These are phyloP conservation scores for Carassius auratus DNA, from an alignment of 2,113 vertebrate genomes.

Conservation along the genomic window DNA sequence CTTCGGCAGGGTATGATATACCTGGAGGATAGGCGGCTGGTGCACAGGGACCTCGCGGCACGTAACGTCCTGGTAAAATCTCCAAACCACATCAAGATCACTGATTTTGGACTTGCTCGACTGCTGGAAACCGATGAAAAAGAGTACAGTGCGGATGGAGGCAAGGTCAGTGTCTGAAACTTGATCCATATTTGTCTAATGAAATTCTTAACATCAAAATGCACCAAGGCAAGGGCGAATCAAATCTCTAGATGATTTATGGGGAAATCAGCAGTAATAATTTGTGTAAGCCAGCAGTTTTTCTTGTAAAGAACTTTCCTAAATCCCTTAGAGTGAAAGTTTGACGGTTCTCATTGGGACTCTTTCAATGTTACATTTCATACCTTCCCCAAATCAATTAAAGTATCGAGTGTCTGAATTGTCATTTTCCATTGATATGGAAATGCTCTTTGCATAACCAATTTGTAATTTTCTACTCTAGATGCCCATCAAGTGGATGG, in stretches of 20 bases:
- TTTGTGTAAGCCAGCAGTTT: not conserved
- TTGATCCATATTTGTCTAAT: slow-evolving; percentile 18
- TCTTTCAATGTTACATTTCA: not conserved
- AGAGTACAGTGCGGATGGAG: slow-evolving; percentile 93
- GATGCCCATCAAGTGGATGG: slow-evolving; percentile 99
- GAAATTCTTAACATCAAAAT: not conserved
- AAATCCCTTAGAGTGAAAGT: not conserved
- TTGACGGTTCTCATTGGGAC: not conserved
- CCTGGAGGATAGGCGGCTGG: slow-evolving; percentile 93
- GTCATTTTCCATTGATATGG: not conserved
- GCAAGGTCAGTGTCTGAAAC: slow-evolving; percentile 83
- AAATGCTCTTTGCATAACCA: not conserved
- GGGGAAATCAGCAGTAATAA: not conserved
- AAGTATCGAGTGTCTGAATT: not conserved
- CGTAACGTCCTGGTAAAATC: slow-evolving; percentile 96
- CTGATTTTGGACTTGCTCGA: slow-evolving; percentile 92
- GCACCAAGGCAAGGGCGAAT: not conserved
- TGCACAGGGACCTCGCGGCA: slow-evolving; percentile 94
- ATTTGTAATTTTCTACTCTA: too few relatives aligned
- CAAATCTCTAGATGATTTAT: not conserved
- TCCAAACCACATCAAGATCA: slow-evolving; percentile 98
- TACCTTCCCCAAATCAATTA: not conserved
- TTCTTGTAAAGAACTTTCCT: not conserved
- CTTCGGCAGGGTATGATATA: slow-evolving; percentile 95
- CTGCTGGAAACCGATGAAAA: slow-evolving; percentile 93